Conservation (phyloP, 2,113 vertebrate genomes). For the Pangasianodon gigas region DNA sequence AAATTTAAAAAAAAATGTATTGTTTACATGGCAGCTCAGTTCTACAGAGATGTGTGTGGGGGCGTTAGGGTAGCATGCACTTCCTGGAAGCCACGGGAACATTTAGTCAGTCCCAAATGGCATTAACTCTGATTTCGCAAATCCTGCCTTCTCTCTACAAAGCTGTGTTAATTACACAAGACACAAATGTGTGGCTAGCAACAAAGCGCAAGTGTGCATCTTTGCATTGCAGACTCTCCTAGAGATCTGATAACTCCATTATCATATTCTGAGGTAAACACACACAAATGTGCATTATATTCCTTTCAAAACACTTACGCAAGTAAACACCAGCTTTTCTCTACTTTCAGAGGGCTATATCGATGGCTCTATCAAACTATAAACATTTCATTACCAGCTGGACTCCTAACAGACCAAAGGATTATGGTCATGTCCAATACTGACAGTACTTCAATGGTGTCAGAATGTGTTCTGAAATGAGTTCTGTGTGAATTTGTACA, state of each 20-base stretch:
- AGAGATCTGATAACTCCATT: neutral
- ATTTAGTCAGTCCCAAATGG: constrained; percentile 42
- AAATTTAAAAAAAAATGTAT: neutral
- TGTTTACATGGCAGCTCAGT: neutral
- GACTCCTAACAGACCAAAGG: constrained; percentile 9
- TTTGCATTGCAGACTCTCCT: constrained; percentile 22
- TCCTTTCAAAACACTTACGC: neutral
- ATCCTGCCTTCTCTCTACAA: constrained; percentile 45
- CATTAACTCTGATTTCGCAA: constrained; percentile 37
- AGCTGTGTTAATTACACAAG: constrained; percentile 39
- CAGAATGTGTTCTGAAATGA: constrained; percentile 5
- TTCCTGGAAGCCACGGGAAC: constrained; percentile 30
- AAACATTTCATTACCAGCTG: constrained; percentile 29
- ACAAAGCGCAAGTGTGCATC: constrained; percentile 7
- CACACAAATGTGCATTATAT: neutral
- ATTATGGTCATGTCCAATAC: neutral
- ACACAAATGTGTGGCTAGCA: constrained; percentile 27
- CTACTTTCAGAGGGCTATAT: neutral
- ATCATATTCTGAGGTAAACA: neutral
- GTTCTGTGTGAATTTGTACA: neutral
- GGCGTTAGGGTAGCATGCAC: neutral
- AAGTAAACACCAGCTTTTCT: neutral
- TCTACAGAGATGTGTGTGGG: neutral
- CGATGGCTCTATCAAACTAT: constrained; percentile 17
- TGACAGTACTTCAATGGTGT: neutral